phyloP scores from a whole-genome alignment of 2,888 invertebrate species.

The Xestobium rufovillosum region DNA sequence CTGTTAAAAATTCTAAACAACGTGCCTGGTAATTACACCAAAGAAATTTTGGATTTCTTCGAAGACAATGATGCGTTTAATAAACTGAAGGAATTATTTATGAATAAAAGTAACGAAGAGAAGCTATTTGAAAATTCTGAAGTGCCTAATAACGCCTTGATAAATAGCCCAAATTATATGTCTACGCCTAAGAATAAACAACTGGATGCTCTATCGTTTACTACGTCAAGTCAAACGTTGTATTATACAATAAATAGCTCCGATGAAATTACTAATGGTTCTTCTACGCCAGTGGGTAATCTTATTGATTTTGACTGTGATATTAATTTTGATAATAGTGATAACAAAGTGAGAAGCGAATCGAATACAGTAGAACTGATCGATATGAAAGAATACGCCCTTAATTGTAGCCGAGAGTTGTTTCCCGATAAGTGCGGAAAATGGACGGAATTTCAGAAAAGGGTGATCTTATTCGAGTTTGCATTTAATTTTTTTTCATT shows the following conservation, averaged over 20 bases:
- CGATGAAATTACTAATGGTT: slow-evolving; percentile 16
- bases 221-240: slow-evolving; percentile 28
- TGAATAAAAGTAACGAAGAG: too few relatives aligned
- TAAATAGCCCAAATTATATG: too few relatives aligned
- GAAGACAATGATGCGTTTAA: too few relatives aligned
- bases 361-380: slow-evolving; percentile 14
- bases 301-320: too few relatives aligned
- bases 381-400: slow-evolving; percentile 21
- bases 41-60: slow-evolving; percentile 33
- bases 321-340: too few relatives aligned
- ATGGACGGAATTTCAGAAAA: slow-evolving; percentile 14
- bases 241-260: slow-evolving; percentile 24
- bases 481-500: too few relatives aligned
- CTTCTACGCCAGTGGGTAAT: slow-evolving; percentile 5
- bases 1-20: slow-evolving; percentile 15
- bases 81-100: too few relatives aligned
- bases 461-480: slow-evolving; percentile 12
- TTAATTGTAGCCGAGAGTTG: slow-evolving; percentile 21
- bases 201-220: too few relatives aligned
- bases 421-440: slow-evolving; percentile 19
- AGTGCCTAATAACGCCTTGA: too few relatives aligned
- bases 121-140: too few relatives aligned
- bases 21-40: slow-evolving; percentile 30
- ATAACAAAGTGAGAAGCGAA: too few relatives aligned
- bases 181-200: too few relatives aligned